Percentiles rank a stretch among this genome's conserved stretches.
phyloP scores from a whole-genome alignment of 2,888 invertebrate species.

The Polyploca ridens region DNA sequence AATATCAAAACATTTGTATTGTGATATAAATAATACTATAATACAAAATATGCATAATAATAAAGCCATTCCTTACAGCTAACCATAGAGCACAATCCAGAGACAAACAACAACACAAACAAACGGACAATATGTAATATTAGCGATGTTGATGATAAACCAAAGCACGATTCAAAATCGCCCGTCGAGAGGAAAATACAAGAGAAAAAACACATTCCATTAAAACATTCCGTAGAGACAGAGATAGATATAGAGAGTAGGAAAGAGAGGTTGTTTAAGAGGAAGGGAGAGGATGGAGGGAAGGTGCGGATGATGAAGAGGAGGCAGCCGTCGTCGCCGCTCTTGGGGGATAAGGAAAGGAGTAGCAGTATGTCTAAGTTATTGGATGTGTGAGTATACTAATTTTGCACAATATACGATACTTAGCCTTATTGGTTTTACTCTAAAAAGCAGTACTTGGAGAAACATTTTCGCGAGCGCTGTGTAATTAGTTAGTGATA shows the following conservation, averaged over 20 bases:
- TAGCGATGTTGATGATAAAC: constrained; percentile 20
- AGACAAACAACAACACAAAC: constrained; percentile 69
- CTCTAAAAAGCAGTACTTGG: no score
- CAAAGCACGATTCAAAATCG: constrained; percentile 60
- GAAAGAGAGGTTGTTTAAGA: constrained; percentile 75
- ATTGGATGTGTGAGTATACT: constrained; percentile 86
- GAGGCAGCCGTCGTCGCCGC: constrained; percentile 67
- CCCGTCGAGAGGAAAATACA: constrained; percentile 83
- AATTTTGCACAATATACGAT: neutral
- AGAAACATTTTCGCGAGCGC: no score
- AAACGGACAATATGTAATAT: neutral
- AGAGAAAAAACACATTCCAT: constrained; percentile 41
- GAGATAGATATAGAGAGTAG: constrained; percentile 70
- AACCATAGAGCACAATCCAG: constrained; percentile 95
- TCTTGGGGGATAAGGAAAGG: constrained; percentile 89
- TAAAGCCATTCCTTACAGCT: constrained; percentile 77
- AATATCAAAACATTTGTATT: no score
- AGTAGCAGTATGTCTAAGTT: constrained; percentile 94
- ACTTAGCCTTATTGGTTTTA: no score
- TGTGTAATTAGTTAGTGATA: no score
- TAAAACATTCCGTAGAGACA: constrained; percentile 54
- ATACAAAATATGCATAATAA: neutral
- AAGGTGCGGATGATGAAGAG: constrained; percentile 62
- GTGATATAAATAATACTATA: no score
- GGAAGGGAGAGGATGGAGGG: constrained; percentile 71